phyloP scores from a whole-genome alignment of 1,140 invertebrate genomes.

The Conopomorpha cramerella region DNA sequence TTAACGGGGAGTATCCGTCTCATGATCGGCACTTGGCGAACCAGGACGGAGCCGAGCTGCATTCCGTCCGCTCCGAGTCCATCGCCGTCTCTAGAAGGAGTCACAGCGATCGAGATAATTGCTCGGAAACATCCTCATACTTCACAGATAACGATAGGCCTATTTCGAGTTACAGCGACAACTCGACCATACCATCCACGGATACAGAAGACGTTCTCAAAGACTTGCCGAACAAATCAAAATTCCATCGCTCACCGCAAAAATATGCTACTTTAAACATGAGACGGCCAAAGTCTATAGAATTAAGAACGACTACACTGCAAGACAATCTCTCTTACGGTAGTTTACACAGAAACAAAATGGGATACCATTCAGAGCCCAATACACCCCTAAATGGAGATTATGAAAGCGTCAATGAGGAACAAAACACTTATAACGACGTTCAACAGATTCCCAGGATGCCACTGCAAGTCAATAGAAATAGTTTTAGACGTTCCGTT shows the following conservation, averaged over 20 bases:
- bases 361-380: slow-evolving; percentile 54
- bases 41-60: slow-evolving; percentile 39
- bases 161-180: slow-evolving; percentile 53
- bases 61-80: slow-evolving; percentile 44
- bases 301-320: slow-evolving; percentile 29
- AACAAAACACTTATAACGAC: slow-evolving; percentile 27
- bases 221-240: slow-evolving; percentile 51
- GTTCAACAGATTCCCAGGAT: slow-evolving; percentile 45
- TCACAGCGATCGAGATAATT: slow-evolving; percentile 50
- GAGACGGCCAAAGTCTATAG: slow-evolving; percentile 53
- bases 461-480: slow-evolving; percentile 41
- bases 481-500: slow-evolving; percentile 43
- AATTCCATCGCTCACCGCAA: slow-evolving; percentile 53
- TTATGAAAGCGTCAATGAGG: slow-evolving; percentile 21
- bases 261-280: slow-evolving; percentile 54
- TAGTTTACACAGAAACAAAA: slow-evolving; percentile 45
- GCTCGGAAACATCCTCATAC: slow-evolving; percentile 51
- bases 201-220: slow-evolving; percentile 53
- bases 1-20: slow-evolving; percentile 37
- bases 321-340: slow-evolving; percentile 46
- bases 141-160: slow-evolving; percentile 50
- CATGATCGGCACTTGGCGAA: slow-evolving; percentile 28
- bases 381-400: slow-evolving; percentile 45
- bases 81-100: slow-evolving; percentile 45
- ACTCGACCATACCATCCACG: slow-evolving; percentile 54